Base-by-base conservation (phyloP, 53 echinoderm and acorn worm species). In the Stichopus horrens region DNA sequence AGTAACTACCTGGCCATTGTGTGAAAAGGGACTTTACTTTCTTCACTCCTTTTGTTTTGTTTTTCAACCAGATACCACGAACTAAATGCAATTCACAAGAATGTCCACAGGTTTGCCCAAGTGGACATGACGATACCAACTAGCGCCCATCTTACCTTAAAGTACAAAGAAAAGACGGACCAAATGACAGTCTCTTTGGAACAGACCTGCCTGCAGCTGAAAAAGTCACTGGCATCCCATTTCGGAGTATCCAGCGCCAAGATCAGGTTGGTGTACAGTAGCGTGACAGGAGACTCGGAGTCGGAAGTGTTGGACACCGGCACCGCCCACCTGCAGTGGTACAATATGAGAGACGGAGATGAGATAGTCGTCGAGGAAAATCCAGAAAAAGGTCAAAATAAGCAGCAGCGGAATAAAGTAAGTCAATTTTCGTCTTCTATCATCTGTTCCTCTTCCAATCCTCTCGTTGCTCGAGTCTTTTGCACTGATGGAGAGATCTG, bases 31-130 rank as follows among this genome's bases (percentile, higher is more conserved):
- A 37, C 37, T 37, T 37, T 37, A 37, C 37, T 37, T 37, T 37
- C 37, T 79, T 79, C 5, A 23, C 53, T 79, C 53, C 59, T 83
- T 18, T 63, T 56, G 11, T 23, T 87, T 52, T 90, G 8, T 77
- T 52, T 19, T 21, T 87, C 8, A 9, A 4, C 4, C 90, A 98
- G 98, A 74, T 98, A 93, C 83, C 82, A 93, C 55, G 94, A 93
- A 22, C 88, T 98, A 4, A n/a, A 89, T 4, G 83, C 52, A 9
- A 75, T 86, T 53, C 89, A 96, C 74, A 93, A 93, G 51, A 76
- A 90, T 23, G 75, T 96, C 13, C 53, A 93, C 65, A 88, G 79
- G 4, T 91, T 98, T 4, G 96, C 88, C 9, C 74, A 96, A 4
- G 91, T 98, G 0, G 88, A 94, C 86, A 57, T 98, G 19, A 83